Evolutionary conservation across 2,888 invertebrate species (phyloP).

Genomic region (Diachrysia chrysitis): DNA sequence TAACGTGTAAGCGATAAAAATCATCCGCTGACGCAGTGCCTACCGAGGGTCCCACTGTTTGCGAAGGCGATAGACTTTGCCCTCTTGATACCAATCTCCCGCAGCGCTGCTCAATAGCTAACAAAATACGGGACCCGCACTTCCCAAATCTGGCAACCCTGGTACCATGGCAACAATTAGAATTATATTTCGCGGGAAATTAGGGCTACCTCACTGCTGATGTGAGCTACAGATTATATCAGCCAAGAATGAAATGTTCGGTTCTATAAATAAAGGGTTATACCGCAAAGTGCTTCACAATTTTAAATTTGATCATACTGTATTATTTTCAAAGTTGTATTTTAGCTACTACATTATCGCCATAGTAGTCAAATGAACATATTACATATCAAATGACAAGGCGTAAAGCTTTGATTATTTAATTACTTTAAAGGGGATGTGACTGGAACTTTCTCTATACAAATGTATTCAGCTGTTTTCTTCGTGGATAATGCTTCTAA

Average conservation of each 20-base stretch:
- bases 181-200: constrained; percentile 66
- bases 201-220: constrained; percentile 53
- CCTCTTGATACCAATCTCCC: constrained; percentile 76
- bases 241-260: not conserved
- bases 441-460: too few species aligned
- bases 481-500: too few species aligned
- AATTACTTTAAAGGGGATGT: too few species aligned
- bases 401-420: too few species aligned
- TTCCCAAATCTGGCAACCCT: constrained; percentile 64
- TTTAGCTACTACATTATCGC: too few species aligned
- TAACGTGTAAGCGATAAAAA: constrained; percentile 78
- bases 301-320: not conserved
- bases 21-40: constrained; percentile 68
- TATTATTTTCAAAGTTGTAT: not conserved
- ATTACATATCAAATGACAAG: too few species aligned
- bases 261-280: not conserved
- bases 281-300: not conserved
- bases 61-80: constrained; percentile 69
- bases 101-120: constrained; percentile 63
- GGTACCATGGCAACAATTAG: constrained; percentile 59
- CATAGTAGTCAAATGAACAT: too few species aligned
- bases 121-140: constrained; percentile 76
- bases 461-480: too few species aligned
- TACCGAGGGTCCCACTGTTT: constrained; percentile 64
- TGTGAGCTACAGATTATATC: not conserved